phyloP scores from a whole-genome alignment of 1,140 invertebrate genomes.

The Anagrus nilaparvatae region DNA sequence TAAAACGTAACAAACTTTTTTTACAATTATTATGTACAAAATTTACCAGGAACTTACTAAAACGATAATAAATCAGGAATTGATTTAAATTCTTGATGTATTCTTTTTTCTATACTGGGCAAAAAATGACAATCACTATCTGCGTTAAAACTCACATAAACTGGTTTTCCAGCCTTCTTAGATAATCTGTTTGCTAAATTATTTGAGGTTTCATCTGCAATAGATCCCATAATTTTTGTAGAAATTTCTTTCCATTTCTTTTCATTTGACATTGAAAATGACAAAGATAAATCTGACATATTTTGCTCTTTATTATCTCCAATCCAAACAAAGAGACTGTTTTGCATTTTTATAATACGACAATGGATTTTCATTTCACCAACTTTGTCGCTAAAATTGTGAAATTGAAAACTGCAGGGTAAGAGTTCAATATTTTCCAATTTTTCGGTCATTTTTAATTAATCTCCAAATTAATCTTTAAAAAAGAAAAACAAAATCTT shows the following conservation, averaged over 20 bases:
- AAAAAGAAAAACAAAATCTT: constrained; percentile 4
- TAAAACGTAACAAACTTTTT: too few relatives aligned
- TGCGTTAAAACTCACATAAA: constrained; percentile 40
- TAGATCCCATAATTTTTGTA: constrained; percentile 35
- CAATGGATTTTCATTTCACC: constrained; percentile 29
- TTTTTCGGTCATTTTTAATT: not conserved
- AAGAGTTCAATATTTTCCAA: constrained; percentile 6
- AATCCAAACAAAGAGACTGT: constrained; percentile 36
- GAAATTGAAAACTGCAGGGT: constrained; percentile 30
- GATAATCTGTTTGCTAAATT: constrained; percentile 33
- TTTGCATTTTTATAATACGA: constrained; percentile 35
- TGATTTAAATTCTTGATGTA: constrained; percentile 31
- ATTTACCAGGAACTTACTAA: constrained; percentile 8
- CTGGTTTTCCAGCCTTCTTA: constrained; percentile 30
- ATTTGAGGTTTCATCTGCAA: constrained; percentile 25
- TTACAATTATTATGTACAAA: too few relatives aligned
- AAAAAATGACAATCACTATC: constrained; percentile 23
- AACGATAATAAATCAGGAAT: constrained; percentile 20
- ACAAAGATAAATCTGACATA: constrained; percentile 35
- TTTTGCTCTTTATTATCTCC: constrained; percentile 23
- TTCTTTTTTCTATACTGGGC: constrained; percentile 29
- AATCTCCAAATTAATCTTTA: too few relatives aligned
- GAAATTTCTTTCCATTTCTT: constrained; percentile 23
- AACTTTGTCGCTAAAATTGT: constrained; percentile 27
- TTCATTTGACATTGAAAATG: constrained; percentile 27